Evolutionary conservation across 2,888 invertebrate genomes (phyloP).

Genomic region (Diadegma fenestrale): DNA sequence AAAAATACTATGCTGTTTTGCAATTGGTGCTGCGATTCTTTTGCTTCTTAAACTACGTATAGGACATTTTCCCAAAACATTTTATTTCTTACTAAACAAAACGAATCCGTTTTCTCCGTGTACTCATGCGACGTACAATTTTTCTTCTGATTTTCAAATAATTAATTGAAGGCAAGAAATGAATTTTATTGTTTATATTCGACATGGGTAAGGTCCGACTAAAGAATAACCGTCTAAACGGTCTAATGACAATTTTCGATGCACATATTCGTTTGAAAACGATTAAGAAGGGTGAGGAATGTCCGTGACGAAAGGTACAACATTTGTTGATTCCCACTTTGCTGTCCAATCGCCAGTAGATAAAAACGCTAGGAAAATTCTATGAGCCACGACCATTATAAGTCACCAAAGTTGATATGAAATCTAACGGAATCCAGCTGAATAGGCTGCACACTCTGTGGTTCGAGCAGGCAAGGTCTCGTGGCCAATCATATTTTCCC

Average conservation of each 20-base stretch:
- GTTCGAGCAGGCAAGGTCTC: conserved; percentile 1
- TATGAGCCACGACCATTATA: not conserved
- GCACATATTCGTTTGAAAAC: not conserved
- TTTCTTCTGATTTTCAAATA: not conserved
- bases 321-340: not conserved
- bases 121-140: not conserved
- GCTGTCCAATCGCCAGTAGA: not conserved
- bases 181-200: not conserved
- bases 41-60: too few relatives aligned
- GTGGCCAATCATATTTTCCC: conserved; percentile 34
- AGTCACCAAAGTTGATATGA: conserved; percentile 25
- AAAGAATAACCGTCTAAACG: not conserved
- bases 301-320: not conserved
- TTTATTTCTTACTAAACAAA: too few relatives aligned
- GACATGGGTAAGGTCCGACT: conserved; percentile 3
- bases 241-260: not conserved
- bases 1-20: too few relatives aligned
- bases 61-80: too few relatives aligned
- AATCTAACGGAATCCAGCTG: conserved; percentile 25
- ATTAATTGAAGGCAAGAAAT: conserved; percentile 10
- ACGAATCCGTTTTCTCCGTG: too few relatives aligned
- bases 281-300: not conserved
- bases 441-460: conserved; percentile 30
- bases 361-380: conserved; percentile 1
- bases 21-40: too few relatives aligned